Evolutionary conservation across 2,113 vertebrate genomes (phyloP).

Genomic region (Cnemophilus loriae): DNA sequence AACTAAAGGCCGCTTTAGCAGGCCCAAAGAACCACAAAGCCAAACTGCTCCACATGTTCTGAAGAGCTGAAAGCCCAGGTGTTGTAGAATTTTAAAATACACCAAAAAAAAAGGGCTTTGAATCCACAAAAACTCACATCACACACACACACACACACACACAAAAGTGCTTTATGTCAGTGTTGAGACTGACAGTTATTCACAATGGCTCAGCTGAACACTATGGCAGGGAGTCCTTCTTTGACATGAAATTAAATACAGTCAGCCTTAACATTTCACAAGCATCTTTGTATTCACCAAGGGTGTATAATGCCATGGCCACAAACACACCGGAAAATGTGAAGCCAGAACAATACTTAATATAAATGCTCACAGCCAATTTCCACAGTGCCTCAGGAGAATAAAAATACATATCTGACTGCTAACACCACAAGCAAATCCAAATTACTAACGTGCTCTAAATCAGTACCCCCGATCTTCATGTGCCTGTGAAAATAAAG

Average conservation of each 20-base stretch:
- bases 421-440: not conserved
- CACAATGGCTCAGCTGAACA: not conserved
- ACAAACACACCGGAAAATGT: accelerated
- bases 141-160: not conserved
- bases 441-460: not conserved
- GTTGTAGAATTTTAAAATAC: not conserved
- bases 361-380: not conserved
- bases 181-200: not conserved
- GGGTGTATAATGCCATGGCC: not conserved
- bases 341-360: not conserved
- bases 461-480: not conserved
- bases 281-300: not conserved
- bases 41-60: not conserved
- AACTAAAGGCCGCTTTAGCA: not conserved
- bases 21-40: not conserved
- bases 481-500: not conserved
- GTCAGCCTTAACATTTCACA: not conserved
- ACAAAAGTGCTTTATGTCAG: not conserved
- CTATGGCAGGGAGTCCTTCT: not conserved
- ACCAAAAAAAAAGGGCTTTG: not conserved
- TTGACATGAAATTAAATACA: not conserved
- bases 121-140: not conserved
- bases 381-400: not conserved
- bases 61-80: not conserved
- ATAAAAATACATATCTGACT: not conserved